Evolutionary conservation across 2,797 vertebrate species (phyloP).

Genomic region (Selene dorsalis): DNA sequence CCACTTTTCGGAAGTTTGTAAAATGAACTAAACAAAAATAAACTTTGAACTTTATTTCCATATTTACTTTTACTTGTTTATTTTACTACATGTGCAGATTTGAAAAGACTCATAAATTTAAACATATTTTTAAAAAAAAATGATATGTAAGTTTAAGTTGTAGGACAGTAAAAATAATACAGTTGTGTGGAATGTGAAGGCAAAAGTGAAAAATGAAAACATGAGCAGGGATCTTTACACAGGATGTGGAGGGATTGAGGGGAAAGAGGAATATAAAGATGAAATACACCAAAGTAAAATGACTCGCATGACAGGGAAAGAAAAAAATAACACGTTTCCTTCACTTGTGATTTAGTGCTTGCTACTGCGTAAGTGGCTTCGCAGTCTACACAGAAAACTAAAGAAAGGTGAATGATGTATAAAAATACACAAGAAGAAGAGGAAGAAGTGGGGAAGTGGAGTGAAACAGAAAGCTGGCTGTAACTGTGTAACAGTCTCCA

Average conservation of each 20-base stretch:
- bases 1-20: neutral
- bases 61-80: neutral
- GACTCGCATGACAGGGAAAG: neutral
- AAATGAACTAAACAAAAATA: neutral
- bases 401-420: neutral
- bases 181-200: neutral
- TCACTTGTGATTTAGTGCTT: neutral
- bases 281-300: neutral
- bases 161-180: too few relatives aligned
- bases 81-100: neutral
- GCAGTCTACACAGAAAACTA: neutral
- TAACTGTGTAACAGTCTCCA: neutral
- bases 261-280: neutral
- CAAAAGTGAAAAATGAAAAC: neutral
- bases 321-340: neutral
- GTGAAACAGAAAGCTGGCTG: slow-evolving; percentile 5
- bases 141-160: too few relatives aligned
- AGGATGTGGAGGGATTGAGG: neutral
- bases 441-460: neutral
- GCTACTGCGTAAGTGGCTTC: too few relatives aligned
- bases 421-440: slow-evolving; percentile 3
- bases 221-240: neutral
- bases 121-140: too few relatives aligned
- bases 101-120: neutral
- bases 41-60: neutral